Evolutionary conservation across 1,140 invertebrate species (phyloP).

Genomic region (Platyscapa corneri): DNA sequence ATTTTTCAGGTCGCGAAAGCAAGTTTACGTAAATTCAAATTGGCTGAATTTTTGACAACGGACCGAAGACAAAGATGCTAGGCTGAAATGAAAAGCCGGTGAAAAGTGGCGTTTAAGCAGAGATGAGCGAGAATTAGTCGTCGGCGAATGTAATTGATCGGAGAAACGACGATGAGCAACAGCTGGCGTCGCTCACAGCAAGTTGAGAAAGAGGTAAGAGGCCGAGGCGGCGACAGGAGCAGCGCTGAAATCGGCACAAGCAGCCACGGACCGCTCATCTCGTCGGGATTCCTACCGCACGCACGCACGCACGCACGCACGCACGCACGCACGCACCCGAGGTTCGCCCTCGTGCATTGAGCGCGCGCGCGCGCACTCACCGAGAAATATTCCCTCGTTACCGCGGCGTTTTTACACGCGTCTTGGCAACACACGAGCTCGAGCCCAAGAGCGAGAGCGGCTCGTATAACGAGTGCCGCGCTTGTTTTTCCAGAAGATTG

Average conservation of each 20-base stretch:
- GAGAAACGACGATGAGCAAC: too few relatives aligned
- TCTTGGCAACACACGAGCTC: not conserved
- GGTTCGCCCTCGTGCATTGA: not conserved
- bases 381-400: conserved; percentile 35
- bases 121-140: not conserved
- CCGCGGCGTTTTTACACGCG: not conserved
- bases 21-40: not conserved
- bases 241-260: too few relatives aligned
- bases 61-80: too few relatives aligned
- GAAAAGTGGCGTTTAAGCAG: not conserved
- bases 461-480: conserved; percentile 1
- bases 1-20: not conserved
- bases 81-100: too few relatives aligned
- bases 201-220: too few relatives aligned
- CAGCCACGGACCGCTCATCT: too few relatives aligned
- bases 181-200: too few relatives aligned
- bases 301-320: too few relatives aligned
- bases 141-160: not conserved
- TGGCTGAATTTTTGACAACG: not conserved
- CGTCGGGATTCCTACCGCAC: too few relatives aligned
- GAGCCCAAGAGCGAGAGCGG: too few relatives aligned
- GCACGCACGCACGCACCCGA: not conserved
- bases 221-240: too few relatives aligned
- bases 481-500: conserved; percentile 16
- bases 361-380: not conserved